phyloP scores from a whole-genome alignment of 1,140 invertebrate genomes.

The Pristionchus pacificus region DNA sequence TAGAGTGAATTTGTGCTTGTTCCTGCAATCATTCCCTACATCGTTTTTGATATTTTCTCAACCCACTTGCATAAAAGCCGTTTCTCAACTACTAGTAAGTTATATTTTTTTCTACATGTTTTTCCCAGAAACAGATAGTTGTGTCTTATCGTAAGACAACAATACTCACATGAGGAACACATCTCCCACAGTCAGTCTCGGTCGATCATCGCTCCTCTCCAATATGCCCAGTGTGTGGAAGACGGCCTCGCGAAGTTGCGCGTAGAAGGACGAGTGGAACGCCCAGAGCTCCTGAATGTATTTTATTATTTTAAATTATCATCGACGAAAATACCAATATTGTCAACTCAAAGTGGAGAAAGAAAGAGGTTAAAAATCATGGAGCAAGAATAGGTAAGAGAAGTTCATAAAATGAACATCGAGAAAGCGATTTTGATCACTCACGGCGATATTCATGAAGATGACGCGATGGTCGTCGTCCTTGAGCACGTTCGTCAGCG shows the following conservation, averaged over 20 bases:
- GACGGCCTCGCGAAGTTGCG: constrained; percentile 68
- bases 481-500: constrained; percentile 48
- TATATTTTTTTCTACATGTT: too few species aligned
- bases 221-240: constrained; percentile 59
- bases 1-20: constrained; percentile 78
- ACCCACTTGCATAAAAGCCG: too few species aligned
- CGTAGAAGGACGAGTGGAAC: constrained; percentile 77
- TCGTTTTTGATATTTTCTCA: neutral
- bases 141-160: neutral
- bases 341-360: too few species aligned
- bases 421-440: neutral
- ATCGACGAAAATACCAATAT: too few species aligned
- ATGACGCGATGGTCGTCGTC: constrained; percentile 7
- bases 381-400: too few species aligned
- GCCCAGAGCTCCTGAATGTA: constrained; percentile 72
- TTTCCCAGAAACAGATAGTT: too few species aligned
- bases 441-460: constrained; percentile 39
- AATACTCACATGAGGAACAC: constrained; percentile 53
- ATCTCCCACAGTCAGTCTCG: constrained; percentile 55
- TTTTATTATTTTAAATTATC: neutral
- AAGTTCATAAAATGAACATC: neutral
- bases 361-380: too few species aligned
- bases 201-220: constrained; percentile 58
- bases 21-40: constrained; percentile 21
- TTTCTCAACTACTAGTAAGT: too few species aligned